Percentiles rank a stretch among this genome's conserved stretches.
Conservation (phyloP, 2,888 invertebrate genomes). For the Cryptops parisi region DNA sequence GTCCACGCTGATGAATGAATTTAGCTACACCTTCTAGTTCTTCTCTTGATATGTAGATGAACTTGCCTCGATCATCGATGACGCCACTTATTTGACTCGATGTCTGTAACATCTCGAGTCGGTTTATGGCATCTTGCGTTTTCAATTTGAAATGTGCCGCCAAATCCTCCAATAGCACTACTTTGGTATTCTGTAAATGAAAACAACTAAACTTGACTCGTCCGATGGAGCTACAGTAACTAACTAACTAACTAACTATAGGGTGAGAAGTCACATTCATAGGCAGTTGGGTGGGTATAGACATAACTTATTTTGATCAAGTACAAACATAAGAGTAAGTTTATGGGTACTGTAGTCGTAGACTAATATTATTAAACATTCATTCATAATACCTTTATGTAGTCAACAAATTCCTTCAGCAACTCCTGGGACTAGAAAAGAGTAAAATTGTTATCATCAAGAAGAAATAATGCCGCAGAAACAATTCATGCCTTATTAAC, state of each 20-base stretch:
- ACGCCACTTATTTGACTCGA: constrained; percentile 81
- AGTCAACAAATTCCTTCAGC: constrained; percentile 67
- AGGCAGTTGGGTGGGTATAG: too few species aligned
- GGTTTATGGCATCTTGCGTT: constrained; percentile 71
- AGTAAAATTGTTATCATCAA: constrained; percentile 1
- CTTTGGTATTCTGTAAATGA: constrained; percentile 61
- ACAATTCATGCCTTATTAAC: too few species aligned
- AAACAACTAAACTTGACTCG: background rate
- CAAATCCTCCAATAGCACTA: constrained; percentile 83
- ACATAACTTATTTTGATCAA: too few species aligned
- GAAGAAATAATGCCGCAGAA: too few species aligned
- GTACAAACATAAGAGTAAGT: too few species aligned
- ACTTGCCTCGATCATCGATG: constrained; percentile 96
- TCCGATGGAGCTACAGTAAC: background rate
- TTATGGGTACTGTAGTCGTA: too few species aligned
- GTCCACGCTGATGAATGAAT: constrained; percentile 84
- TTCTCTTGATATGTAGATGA: constrained; percentile 85
- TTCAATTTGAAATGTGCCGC: constrained; percentile 82
- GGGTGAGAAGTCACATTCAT: too few species aligned
- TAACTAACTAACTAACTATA: too few species aligned
- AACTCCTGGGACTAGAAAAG: constrained; percentile 42
- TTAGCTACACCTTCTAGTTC: constrained; percentile 88
- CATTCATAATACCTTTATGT: too few species aligned
- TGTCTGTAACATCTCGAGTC: constrained; percentile 69
- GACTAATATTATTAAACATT: too few species aligned